Conservation (phyloP, 2,888 invertebrate genomes). For the Galerucella nymphaeae region DNA sequence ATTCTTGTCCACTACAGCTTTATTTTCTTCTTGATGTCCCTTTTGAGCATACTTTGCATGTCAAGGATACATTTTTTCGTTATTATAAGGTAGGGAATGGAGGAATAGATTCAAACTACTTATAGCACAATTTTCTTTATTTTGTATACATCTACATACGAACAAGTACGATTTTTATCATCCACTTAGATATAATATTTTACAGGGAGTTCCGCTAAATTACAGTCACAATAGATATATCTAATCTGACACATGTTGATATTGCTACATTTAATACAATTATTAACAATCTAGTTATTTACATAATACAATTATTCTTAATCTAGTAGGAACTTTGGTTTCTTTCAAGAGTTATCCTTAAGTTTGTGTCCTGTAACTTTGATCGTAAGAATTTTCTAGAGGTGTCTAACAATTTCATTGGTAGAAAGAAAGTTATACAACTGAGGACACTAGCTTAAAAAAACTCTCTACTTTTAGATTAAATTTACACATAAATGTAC, state of each 20-base stretch:
- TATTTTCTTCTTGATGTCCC: neutral
- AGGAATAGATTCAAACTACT: conserved; percentile 21
- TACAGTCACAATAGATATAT: conserved; percentile 54
- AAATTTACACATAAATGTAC: conserved; percentile 42
- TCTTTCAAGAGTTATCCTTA: conserved; percentile 65
- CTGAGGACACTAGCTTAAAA: neutral
- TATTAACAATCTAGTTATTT: conserved; percentile 39
- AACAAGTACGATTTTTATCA: conserved; percentile 63
- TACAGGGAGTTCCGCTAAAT: conserved; percentile 47
- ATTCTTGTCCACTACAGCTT: neutral
- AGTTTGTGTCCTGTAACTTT: conserved; percentile 37
- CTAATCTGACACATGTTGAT: conserved; percentile 45
- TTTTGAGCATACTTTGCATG: neutral
- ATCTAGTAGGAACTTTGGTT: conserved; percentile 71
- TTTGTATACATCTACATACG: conserved; percentile 63
- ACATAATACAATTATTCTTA: conserved; percentile 43
- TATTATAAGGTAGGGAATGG: neutral
- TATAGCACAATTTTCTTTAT: conserved; percentile 60
- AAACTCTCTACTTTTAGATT: conserved; percentile 52
- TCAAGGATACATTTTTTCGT: neutral
- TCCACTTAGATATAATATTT: conserved; percentile 55
- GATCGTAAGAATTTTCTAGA: no score
- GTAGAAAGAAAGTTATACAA: neutral
- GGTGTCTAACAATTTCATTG: no score
- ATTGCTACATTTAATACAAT: conserved; percentile 39